Conservation (phyloP, 2,113 vertebrate species). For the Dendrocopos noguchii region DNA sequence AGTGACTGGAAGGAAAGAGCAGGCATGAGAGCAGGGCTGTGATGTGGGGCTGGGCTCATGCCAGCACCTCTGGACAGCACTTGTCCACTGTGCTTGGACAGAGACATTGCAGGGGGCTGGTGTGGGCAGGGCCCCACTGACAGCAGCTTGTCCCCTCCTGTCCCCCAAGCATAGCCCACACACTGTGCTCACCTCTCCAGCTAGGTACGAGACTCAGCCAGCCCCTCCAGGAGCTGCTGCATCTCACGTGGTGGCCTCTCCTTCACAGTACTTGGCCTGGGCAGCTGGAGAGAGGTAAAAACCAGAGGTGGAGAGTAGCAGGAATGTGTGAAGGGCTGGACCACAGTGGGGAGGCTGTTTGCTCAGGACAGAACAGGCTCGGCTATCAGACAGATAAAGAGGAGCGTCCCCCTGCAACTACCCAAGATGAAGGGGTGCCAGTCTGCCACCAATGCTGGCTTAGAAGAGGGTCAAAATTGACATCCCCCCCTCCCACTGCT, state of each 20-base stretch:
- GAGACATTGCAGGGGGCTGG: not conserved
- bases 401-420: not conserved
- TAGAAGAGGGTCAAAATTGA: not conserved
- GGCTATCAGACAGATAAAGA: not conserved
- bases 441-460: not conserved
- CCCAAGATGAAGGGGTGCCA: not conserved
- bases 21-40: fast-evolving
- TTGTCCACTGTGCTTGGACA: not conserved
- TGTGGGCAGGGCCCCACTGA: not conserved
- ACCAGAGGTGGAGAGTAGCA: not conserved
- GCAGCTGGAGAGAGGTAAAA: not conserved
- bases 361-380: not conserved
- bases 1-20: not conserved
- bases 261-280: not conserved
- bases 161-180: fast-evolving
- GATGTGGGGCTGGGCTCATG: not conserved
- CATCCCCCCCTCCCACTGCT: fast-evolving
- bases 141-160: not conserved
- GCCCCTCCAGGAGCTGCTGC: slow-evolving; percentile 1
- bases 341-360: not conserved
- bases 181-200: not conserved
- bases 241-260: not conserved
- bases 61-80: not conserved
- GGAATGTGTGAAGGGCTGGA: not conserved
- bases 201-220: not conserved